These are phyloP conservation scores for Condylostylus longicornis DNA, from an alignment of 1,140 invertebrate genomes.

Conservation along the genomic window DNA sequence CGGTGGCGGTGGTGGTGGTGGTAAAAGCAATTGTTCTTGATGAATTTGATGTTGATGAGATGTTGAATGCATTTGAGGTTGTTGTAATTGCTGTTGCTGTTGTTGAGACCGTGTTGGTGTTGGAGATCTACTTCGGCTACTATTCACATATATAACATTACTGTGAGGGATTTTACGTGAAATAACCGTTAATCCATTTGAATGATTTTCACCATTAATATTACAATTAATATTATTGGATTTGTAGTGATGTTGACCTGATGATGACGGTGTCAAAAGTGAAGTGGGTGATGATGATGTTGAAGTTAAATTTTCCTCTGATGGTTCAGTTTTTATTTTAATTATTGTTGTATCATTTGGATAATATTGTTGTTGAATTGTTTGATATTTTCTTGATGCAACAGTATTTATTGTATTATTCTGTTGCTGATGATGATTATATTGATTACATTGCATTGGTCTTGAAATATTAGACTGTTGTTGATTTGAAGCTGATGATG, in stretches of 20 bases:
- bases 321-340: too few relatives aligned
- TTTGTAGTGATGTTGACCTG: not conserved
- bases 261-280: not conserved
- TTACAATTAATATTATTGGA: too few relatives aligned
- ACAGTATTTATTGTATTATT: not conserved
- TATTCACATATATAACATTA: constrained; percentile 27
- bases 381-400: too few relatives aligned
- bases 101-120: constrained; percentile 1
- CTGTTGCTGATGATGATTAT: not conserved
- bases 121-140: constrained; percentile 5
- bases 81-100: constrained; percentile 5
- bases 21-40: too few relatives aligned
- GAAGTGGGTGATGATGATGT: constrained; percentile 1
- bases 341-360: too few relatives aligned
- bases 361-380: too few relatives aligned
- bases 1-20: constrained; percentile 1
- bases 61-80: too few relatives aligned
- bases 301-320: constrained; percentile 11
- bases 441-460: too few relatives aligned
- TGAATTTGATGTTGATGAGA: too few relatives aligned
- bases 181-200: too few relatives aligned
- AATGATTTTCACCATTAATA: too few relatives aligned
- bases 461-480: too few relatives aligned
- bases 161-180: constrained; percentile 22
- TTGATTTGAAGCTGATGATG: not conserved